A percentile compares a stretch with the other conserved stretches of the same genome.
These are phyloP conservation scores for Lamellibrachia satsuma DNA, from an alignment of 2,888 invertebrate genomes.

Conservation along the genomic window DNA sequence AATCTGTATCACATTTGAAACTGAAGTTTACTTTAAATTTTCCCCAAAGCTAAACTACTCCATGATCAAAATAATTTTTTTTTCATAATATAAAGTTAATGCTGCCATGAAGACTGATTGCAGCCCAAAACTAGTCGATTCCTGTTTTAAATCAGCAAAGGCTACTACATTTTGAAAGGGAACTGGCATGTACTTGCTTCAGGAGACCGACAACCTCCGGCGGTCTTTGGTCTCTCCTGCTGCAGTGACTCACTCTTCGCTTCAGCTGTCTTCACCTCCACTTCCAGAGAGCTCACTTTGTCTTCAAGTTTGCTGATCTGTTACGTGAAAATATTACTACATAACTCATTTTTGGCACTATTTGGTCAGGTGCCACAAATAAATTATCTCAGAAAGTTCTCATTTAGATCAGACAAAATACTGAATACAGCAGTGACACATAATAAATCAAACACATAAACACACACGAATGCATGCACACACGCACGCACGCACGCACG, in stretches of 20 bases:
- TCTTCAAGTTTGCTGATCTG: slow-evolving; percentile 46
- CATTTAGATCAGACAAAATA: background rate
- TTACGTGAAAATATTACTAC: background rate
- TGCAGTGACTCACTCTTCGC: slow-evolving; percentile 58
- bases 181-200: background rate
- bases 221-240: slow-evolving; percentile 52
- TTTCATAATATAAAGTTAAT: background rate
- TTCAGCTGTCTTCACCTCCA: slow-evolving; percentile 50
- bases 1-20: background rate
- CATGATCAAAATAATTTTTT: background rate
- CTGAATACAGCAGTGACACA: background rate
- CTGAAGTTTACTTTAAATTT: background rate
- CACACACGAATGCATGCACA: no score
- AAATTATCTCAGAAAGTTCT: background rate
- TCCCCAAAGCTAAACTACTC: background rate
- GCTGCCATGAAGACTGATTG: background rate
- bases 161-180: background rate
- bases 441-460: background rate
- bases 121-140: background rate
- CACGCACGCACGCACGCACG: no score
- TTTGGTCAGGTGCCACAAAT: background rate
- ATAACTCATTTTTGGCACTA: background rate
- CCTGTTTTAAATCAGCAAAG: background rate
- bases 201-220: background rate
- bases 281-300: slow-evolving; percentile 53